Base-by-base conservation (phyloP, 2,113 vertebrate genomes). In the Panthera uncia region DNA sequence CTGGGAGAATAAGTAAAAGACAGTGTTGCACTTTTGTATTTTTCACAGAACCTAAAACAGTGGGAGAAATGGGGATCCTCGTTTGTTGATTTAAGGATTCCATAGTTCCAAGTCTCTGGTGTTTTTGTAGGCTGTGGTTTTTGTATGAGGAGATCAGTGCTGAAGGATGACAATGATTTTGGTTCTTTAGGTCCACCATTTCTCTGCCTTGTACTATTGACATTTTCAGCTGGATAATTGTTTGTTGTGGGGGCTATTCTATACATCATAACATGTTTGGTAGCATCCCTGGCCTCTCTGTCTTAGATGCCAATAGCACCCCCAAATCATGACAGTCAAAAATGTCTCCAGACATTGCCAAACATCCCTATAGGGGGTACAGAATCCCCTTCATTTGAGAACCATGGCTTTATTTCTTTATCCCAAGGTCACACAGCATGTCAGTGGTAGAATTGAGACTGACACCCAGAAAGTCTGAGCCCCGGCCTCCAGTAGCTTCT, bases 1-100 rank as follows among this genome's bases (percentile, higher is more conserved):
- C 81, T 80, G n/a, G 41, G 94, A 66, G 71, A 79, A 38, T 78
- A 94, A 95, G 63, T 41, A 52, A 79, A 90, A 95, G 36, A n/a
- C 41, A 12, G 48, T 27, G 21, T 78, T 63, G 57, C 11, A 55
- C 21, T 84, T 89, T 45, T 45, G 25, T 90, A 74, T 76, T 96
- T 90, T 81, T 74, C 13, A 18, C 12, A 79, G 61, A 89, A 83
- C 52, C 71, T 12, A 33, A 88, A 78, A 81, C 14, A 95, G 76
- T 52, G 52, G 55, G 76, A 84, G 89, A 78, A 87, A 50, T 74
- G 7, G 36, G 3, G 10, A 52, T 61, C 71, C 48, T 55, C 85
- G 73, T 76, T 76, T 41, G 76, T 85, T 15, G 16, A 76, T 11
- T n/a, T 36, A 74, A 68, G n/a, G 31, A 65, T 65, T 81, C n/a